Conservation (phyloP, 2,888 invertebrate species). For the Drepana falcataria region DNA sequence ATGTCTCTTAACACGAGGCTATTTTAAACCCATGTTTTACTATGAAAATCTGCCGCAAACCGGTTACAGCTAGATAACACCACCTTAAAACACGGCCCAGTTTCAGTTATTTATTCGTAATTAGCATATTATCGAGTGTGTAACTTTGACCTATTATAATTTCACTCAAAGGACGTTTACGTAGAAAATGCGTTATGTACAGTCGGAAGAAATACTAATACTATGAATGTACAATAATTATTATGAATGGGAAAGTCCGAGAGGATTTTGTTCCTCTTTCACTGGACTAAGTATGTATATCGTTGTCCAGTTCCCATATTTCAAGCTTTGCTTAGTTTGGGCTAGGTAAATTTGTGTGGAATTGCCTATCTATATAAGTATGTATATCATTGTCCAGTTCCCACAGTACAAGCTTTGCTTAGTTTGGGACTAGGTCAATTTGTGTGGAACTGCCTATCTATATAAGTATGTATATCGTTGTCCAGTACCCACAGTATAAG, state of each 20-base stretch:
- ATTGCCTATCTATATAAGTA: too few relatives aligned
- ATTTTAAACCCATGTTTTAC: background rate
- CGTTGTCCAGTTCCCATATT: too few relatives aligned
- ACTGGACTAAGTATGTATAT: too few relatives aligned
- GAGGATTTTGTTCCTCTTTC: too few relatives aligned
- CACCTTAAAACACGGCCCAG: constrained; percentile 34
- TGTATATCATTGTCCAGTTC: too few relatives aligned
- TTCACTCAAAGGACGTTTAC: constrained; percentile 46
- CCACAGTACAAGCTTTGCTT: too few relatives aligned
- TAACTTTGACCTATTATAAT: constrained; percentile 69
- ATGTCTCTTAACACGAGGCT: background rate
- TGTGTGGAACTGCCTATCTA: too few relatives aligned
- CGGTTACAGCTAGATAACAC: constrained; percentile 10
- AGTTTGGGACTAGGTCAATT: too few relatives aligned
- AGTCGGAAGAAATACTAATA: constrained; percentile 12
- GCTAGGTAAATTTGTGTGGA: too few relatives aligned
- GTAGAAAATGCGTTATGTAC: constrained; percentile 19
- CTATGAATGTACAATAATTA: background rate
- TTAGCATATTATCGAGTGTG: constrained; percentile 44
- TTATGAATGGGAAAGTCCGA: background rate
- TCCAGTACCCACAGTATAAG: too few relatives aligned
- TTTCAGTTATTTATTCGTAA: constrained; percentile 27
- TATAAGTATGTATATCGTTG: too few relatives aligned
- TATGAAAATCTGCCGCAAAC: constrained; percentile 13
- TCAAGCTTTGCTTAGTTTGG: too few relatives aligned